phyloP scores from a whole-genome alignment of 2,888 invertebrate genomes.

The Neuroscelio doddi region DNA sequence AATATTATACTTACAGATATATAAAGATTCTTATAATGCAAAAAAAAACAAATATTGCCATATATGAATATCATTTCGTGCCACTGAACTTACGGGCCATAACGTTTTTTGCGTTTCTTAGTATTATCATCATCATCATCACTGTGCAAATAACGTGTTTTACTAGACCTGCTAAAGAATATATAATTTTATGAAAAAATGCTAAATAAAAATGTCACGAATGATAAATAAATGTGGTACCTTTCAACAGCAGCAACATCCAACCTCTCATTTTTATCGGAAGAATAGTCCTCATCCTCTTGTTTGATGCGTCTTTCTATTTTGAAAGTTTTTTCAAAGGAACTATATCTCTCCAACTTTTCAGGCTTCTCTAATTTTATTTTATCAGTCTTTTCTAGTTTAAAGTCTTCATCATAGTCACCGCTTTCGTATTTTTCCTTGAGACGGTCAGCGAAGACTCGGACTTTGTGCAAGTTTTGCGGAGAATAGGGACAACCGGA shows the following conservation, averaged over 20 bases:
- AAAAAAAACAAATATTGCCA: no score
- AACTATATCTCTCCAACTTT: constrained; percentile 46
- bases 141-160: constrained; percentile 59
- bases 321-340: constrained; percentile 57
- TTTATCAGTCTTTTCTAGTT: constrained; percentile 63
- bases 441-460: constrained; percentile 73
- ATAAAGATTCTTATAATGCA: no score
- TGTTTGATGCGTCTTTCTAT: constrained; percentile 62
- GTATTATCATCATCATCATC: constrained; percentile 66
- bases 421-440: constrained; percentile 71
- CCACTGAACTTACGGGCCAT: no score
- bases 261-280: constrained; percentile 62
- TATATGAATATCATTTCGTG: no score
- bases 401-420: constrained; percentile 65
- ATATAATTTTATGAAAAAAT: constrained; percentile 22
- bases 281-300: constrained; percentile 64
- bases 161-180: constrained; percentile 53
- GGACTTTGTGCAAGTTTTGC: constrained; percentile 74
- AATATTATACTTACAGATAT: no score
- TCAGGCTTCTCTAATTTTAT: constrained; percentile 61
- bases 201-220: constrained; percentile 52
- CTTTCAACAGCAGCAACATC: no score
- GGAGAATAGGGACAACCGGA: constrained; percentile 84
- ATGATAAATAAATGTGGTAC: no score
- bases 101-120: constrained; percentile 67